These are phyloP conservation scores for Leptocoma aspasia DNA, from an alignment of 2,113 vertebrate species.

Conservation along the genomic window DNA sequence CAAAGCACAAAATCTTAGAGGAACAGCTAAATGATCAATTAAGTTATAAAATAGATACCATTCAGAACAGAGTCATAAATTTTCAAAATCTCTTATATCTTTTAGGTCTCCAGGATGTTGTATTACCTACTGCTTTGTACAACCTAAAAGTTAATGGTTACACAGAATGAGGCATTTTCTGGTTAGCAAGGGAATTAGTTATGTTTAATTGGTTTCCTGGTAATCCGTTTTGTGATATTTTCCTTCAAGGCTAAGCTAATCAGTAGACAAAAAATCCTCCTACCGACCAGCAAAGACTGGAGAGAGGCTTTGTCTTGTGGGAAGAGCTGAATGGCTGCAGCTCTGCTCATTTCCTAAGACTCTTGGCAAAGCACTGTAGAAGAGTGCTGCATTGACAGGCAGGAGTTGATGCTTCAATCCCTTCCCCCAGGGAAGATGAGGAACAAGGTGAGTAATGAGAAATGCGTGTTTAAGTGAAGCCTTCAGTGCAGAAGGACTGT, in stretches of 20 bases:
- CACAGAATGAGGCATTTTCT: not conserved
- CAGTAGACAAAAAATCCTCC: not conserved
- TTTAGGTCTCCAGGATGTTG: not conserved
- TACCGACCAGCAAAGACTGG: not conserved
- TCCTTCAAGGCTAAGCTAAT: constrained; percentile 30
- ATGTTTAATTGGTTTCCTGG: not conserved
- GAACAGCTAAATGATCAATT: not conserved
- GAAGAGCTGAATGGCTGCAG: not conserved
- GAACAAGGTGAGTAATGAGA: not conserved
- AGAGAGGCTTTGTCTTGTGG: not conserved
- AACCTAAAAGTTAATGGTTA: constrained; percentile 39
- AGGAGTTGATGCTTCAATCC: not conserved
- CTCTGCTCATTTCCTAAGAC: not conserved
- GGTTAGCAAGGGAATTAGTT: not conserved
- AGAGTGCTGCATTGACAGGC: not conserved
- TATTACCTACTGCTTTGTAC: not conserved
- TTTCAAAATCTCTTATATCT: not conserved
- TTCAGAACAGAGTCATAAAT: not conserved
- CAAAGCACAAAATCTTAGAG: not conserved
- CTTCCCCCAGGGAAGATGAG: not conserved
- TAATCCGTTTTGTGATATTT: not conserved
- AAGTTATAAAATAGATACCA: not conserved
- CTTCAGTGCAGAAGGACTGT: not conserved
- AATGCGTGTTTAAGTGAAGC: rapidly evolving
- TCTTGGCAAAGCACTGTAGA: not conserved